phyloP scores from a whole-genome alignment of 2,113 vertebrate species.

The Burhinus bistriatus region DNA sequence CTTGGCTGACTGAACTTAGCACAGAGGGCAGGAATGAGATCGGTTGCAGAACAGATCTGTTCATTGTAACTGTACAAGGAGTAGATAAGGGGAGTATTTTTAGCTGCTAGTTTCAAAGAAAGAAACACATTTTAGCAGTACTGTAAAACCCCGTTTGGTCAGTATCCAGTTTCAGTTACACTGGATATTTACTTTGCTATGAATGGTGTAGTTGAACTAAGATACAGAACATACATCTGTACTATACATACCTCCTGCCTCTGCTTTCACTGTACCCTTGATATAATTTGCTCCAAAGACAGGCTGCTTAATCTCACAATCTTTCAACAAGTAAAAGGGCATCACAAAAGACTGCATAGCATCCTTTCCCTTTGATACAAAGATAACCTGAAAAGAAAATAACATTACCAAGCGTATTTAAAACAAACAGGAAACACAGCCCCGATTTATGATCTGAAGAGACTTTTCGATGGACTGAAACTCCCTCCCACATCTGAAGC shows the following conservation, averaged over 20 bases:
- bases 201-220: not conserved
- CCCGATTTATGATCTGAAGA: not conserved
- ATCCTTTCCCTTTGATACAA: conserved; percentile 89
- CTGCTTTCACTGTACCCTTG: conserved; percentile 87
- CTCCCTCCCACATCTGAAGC: not conserved
- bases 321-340: conserved; percentile 96
- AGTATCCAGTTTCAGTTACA: not conserved
- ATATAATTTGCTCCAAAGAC: conserved; percentile 96
- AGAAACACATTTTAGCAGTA: not conserved
- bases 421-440: not conserved
- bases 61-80: not conserved
- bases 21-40: not conserved
- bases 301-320: conserved; percentile 95
- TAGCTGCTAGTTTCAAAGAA: not conserved
- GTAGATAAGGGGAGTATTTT: not conserved
- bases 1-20: not conserved
- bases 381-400: conserved; percentile 84
- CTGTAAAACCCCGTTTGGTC: not conserved
- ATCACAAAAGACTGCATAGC: conserved; percentile 94
- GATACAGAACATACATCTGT: not conserved
- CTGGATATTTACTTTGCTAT: not conserved
- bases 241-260: conserved; percentile 83
- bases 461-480: not conserved
- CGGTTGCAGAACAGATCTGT: not conserved
- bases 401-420: not conserved